Conservation (phyloP, 2,113 vertebrate species). For the Nyctibius bracteatus region DNA sequence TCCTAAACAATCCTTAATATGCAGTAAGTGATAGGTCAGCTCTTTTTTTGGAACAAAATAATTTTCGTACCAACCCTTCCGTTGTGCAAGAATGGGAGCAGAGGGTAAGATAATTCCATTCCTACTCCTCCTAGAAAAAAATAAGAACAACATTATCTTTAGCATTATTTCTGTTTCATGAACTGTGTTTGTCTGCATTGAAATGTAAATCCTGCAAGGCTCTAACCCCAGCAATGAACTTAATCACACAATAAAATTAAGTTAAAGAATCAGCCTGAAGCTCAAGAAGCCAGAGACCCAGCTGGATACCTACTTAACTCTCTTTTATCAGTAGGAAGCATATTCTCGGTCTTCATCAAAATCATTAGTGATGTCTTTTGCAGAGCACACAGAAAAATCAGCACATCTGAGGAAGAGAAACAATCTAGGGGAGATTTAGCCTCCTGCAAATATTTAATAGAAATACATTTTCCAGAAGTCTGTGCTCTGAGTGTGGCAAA, state of each 20-base stretch:
- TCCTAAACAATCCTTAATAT: neutral
- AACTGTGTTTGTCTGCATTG: neutral
- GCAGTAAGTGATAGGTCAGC: conserved; percentile 10
- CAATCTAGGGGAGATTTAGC: neutral
- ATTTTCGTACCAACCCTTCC: neutral
- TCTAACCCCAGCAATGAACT: neutral
- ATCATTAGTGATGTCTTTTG: neutral
- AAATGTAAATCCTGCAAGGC: neutral
- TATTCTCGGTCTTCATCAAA: neutral
- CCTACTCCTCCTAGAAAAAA: neutral
- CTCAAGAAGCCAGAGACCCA: neutral
- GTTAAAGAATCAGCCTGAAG: neutral
- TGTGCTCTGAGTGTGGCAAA: neutral
- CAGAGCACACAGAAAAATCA: neutral
- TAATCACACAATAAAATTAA: neutral
- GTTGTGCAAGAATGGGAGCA: conserved; percentile 33
- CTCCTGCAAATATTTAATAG: neutral
- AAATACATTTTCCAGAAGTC: neutral
- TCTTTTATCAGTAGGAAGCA: neutral
- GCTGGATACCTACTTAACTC: neutral
- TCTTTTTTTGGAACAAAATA: neutral
- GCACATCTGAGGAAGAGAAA: neutral
- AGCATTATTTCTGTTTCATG: neutral
- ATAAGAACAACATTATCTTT: neutral
- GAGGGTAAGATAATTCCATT: neutral